Base-by-base conservation (phyloP, 2,797 vertebrate species). In the Ispidina lecontei region DNA sequence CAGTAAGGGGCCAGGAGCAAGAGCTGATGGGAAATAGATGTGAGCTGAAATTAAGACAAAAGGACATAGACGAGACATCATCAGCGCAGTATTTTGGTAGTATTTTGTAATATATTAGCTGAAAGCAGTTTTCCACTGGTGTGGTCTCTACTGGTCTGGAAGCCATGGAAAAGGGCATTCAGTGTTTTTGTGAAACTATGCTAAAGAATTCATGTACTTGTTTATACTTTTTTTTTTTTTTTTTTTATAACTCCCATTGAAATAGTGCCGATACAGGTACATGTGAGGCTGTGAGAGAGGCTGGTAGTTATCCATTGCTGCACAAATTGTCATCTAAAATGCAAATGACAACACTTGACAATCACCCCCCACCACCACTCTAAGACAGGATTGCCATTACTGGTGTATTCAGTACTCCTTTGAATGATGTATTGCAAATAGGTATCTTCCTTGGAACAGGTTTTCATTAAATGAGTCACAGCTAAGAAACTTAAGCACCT, bases 241-340 rank as follows among this genome's bases (percentile, higher is more conserved):
- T 41, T 23, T 49, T 47, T 47, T 23, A 23, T 39, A 68, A 69
- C 15, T 85, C 8, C 35, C 68, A 1, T 15, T 25, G 77, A 55
- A 83, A 87, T 6, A 25, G 10, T 75, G 43, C 29, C 78, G 73
- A 47, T 47, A 69, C 14, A 75, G 55, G 58, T 51, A 54, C 1
- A 1, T 72, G 46, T 46, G 54, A 68, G 58, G 17, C 28, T 79
- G 39, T 43, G 52, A 82, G 56, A n/a, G n/a, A 72, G 25, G 58
- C 25, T 47, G 56, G 51, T 55, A 51, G 11, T 6, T 49, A 44
- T 60, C 52, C 41, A 31, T 56, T 0, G 0, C 47, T 39, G 43
- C 22, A 87, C 31, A 81, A 89, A 79, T 41, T 39, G 41, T n/a
- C 14, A 17, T 72, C 85, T 86, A 75, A 69, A 83, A 77, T 77